Evolutionary conservation across 2,888 invertebrate genomes (phyloP).

Genomic region (Eustalomyia histrio): DNA sequence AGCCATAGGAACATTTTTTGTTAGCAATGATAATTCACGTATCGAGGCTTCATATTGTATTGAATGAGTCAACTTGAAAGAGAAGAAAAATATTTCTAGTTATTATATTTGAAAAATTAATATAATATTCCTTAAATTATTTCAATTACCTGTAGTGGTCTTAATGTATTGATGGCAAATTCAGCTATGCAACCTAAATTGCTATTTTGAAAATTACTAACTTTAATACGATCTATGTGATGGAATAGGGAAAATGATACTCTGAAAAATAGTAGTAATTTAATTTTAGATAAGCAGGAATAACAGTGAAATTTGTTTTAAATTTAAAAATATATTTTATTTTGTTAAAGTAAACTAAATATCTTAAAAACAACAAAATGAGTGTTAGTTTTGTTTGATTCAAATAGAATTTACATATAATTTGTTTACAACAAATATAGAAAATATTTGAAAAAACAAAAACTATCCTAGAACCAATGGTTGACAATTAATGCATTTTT

Average conservation of each 20-base stretch:
- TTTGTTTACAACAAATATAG: too few relatives aligned
- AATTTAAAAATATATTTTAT: too few relatives aligned
- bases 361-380: too few relatives aligned
- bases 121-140: constrained; percentile 78
- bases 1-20: constrained; percentile 88
- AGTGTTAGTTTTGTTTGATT: too few relatives aligned
- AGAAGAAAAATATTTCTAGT: not conserved
- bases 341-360: too few relatives aligned
- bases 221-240: constrained; percentile 79
- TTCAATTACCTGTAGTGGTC: constrained; percentile 79
- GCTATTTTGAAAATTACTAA: constrained; percentile 86
- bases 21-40: constrained; percentile 87
- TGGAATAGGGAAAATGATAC: constrained; percentile 87
- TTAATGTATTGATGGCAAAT: constrained; percentile 83
- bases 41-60: constrained; percentile 93
- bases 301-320: too few relatives aligned
- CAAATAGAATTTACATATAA: too few relatives aligned
- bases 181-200: constrained; percentile 90
- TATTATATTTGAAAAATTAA: constrained; percentile 21
- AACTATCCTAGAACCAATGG: too few relatives aligned
- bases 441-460: too few relatives aligned
- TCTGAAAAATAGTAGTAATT: constrained; percentile 78
- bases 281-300: not conserved
- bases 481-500: too few relatives aligned
- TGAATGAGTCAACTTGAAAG: constrained; percentile 86